Evolutionary conservation across 2,113 vertebrate genomes (phyloP).

Genomic region (Hassar affinis): DNA sequence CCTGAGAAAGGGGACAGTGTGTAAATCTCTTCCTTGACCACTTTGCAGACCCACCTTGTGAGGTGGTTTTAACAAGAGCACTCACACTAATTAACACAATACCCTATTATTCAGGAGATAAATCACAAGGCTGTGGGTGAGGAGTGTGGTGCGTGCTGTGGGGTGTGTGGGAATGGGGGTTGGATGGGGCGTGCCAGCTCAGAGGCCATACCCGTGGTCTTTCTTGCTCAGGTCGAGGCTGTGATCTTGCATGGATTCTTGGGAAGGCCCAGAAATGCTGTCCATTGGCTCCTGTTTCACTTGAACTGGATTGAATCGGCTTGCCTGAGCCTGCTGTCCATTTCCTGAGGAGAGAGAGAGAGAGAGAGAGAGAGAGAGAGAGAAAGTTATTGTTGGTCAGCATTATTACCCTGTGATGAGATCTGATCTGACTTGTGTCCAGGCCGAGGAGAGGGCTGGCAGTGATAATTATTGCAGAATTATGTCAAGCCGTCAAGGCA

Average conservation of each 20-base stretch:
- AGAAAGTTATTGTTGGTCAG: conserved; percentile 85
- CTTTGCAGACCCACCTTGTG: conserved; percentile 49
- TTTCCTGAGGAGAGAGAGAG: conserved; percentile 78
- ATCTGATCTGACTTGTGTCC: conserved; percentile 87
- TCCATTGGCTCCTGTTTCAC: conserved; percentile 86
- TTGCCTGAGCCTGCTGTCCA: conserved; percentile 73
- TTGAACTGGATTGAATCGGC: conserved; percentile 82
- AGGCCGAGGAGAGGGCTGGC: conserved; percentile 85
- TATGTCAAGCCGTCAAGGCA: conserved; percentile 94
- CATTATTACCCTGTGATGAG: conserved; percentile 82
- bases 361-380: conserved; percentile 35
- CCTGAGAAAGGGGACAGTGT: conserved; percentile 36
- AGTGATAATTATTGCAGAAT: conserved; percentile 99
- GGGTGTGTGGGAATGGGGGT: neutral
- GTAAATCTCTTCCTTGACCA: conserved; percentile 54
- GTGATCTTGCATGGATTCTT: conserved; percentile 85
- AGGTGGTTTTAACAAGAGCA: conserved; percentile 54
- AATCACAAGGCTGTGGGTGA: conserved; percentile 41
- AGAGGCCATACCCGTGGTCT: conserved; percentile 79
- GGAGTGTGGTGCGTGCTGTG: neutral
- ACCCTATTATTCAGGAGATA: conserved; percentile 49
- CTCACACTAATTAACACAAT: conserved; percentile 56
- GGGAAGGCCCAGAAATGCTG: conserved; percentile 62
- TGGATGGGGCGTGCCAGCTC: neutral
- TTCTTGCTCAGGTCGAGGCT: conserved; percentile 94